Evolutionary conservation across 2,888 invertebrate species (phyloP).

Genomic region (Oscheius onirici): DNA sequence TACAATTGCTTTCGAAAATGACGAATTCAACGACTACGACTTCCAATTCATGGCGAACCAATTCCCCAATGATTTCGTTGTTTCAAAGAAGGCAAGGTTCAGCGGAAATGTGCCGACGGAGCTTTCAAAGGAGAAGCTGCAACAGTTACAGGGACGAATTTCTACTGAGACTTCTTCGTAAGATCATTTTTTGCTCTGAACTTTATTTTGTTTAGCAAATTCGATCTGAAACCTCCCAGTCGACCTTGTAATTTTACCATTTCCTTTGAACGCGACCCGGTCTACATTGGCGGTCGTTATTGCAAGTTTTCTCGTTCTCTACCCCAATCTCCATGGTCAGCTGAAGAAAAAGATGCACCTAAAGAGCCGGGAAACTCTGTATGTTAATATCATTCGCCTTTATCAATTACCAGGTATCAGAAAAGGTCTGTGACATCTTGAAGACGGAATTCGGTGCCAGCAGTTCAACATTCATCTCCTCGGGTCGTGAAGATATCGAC

Average conservation of each 20-base stretch:
- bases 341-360: conserved; percentile 72
- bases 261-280: conserved; percentile 61
- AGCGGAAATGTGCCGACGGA: conserved; percentile 23
- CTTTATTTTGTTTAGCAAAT: conserved; percentile 40
- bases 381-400: conserved; percentile 4
- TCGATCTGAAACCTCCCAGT: conserved; percentile 53
- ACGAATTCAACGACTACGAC: conserved; percentile 61
- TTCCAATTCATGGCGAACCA: conserved; percentile 51
- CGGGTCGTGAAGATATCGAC: conserved; percentile 89
- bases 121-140: conserved; percentile 45
- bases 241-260: conserved; percentile 51
- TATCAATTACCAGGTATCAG: conserved; percentile 59
- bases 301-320: conserved; percentile 84
- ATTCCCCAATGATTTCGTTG: conserved; percentile 57
- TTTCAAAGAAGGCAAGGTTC: conserved; percentile 1
- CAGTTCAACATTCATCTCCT: conserved; percentile 59
- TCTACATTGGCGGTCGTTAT: conserved; percentile 77
- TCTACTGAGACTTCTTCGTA: conserved; percentile 37
- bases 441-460: conserved; percentile 52
- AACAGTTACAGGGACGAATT: conserved; percentile 41
- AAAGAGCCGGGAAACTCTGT: conserved; percentile 56
- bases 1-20: conserved; percentile 65
- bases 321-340: conserved; percentile 93
- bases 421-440: conserved; percentile 60
- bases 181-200: neutral